Base-by-base conservation (phyloP, 2,113 vertebrate species). In the Chauna torquata region DNA sequence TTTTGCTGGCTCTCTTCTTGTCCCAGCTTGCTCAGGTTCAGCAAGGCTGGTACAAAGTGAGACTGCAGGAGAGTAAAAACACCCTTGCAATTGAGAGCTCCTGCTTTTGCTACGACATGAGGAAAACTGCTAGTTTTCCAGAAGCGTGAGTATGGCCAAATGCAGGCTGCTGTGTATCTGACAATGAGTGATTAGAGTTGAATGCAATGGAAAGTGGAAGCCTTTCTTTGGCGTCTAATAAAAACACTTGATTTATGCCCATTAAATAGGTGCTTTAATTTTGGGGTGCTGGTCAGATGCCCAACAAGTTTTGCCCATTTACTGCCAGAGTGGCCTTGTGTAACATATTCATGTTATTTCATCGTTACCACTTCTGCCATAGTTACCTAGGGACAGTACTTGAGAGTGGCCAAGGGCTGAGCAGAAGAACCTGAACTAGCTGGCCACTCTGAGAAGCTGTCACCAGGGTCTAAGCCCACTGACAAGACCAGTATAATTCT, bases 351-450 rank as follows among this genome's bases (percentile, higher is more conserved):
- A 45, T 30, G 12, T 27, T 16, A 40, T 4, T 69, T 75, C 68
- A 54, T 8, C 55, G 40, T 44, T 59, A 55, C 22, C 20, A 54
- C 45, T 57, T 22, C 15, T 49, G 57, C 68, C 0, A 0, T 4
- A 49, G 47, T 36, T 69, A 42, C 38, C 13, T 6, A n/a, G 44
- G 3, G 36, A 12, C 9, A 25, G 58, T 1, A 4, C 2, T 1
- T 10, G 78, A 18, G 52, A 84, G 42, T 3, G 6, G 28, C 72
- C 45, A 14, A 58, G 81, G 61, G 52, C 28, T 49, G 61, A 82
- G 62, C 77, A 52, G 62, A 59, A 54, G 3, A 18, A 32, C 34
- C 58, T 1, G 0, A 85, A 7, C 28, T n/a, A 13, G 9, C 34
- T 16, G 42, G 44, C 9, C 58, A 40, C 38, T 65, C 71, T 2